Evolutionary conservation across 2,797 vertebrate genomes (phyloP).

Genomic region (Acanthurus lineatus): DNA sequence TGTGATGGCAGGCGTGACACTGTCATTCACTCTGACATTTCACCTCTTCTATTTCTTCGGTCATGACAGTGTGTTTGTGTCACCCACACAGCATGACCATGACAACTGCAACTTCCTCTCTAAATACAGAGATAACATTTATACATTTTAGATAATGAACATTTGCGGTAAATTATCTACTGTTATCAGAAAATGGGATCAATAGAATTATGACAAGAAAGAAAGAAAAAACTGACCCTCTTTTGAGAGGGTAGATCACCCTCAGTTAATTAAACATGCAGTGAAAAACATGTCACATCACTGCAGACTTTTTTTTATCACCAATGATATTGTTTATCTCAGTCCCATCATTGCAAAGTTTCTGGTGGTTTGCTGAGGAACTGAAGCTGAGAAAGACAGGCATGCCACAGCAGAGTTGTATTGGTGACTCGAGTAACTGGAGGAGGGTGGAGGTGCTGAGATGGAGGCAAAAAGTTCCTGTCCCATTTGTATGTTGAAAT

Average conservation of each 20-base stretch:
- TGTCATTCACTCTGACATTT: neutral
- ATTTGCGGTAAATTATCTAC: neutral
- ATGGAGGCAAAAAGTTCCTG: neutral
- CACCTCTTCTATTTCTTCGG: neutral
- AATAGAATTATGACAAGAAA: neutral
- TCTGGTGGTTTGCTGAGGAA: conserved; percentile 5
- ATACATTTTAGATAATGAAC: neutral
- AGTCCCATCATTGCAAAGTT: neutral
- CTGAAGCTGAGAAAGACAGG: neutral
- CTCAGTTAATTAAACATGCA: neutral
- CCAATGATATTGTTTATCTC: neutral
- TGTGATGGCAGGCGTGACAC: neutral
- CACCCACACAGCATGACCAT: neutral
- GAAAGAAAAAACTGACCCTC: neutral
- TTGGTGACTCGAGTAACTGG: neutral
- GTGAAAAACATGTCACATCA: neutral
- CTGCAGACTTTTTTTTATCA: neutral
- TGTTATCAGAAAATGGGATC: neutral
- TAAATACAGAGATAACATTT: conserved; percentile 7
- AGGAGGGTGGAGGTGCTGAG: conserved; percentile 11
- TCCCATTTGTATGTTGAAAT: neutral
- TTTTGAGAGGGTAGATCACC: neutral
- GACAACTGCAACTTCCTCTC: conserved; percentile 13
- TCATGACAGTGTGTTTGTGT: neutral
- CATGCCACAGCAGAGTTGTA: neutral